A percentile compares a stretch with the other conserved stretches of the same genome.
These are phyloP conservation scores for Bubo blakistoni DNA, from an alignment of 2,113 vertebrate species.

Conservation along the genomic window DNA sequence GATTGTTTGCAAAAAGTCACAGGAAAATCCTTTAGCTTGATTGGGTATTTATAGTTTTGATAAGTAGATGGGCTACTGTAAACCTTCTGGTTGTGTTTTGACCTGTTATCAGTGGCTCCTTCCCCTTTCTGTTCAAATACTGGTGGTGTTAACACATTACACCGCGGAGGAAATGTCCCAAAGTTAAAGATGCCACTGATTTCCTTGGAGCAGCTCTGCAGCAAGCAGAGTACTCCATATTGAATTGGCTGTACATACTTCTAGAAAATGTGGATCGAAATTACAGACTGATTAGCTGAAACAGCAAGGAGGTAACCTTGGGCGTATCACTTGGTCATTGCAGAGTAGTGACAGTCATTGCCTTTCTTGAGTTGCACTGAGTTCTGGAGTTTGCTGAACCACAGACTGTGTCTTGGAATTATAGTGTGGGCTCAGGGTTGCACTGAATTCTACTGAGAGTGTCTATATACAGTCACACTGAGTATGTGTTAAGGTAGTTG, in stretches of 20 bases:
- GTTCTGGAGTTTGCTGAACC: background rate
- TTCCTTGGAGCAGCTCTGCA: background rate
- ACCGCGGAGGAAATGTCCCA: background rate
- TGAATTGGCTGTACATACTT: background rate
- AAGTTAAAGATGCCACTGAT: background rate
- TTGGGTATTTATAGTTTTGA: background rate
- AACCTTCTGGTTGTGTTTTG: background rate
- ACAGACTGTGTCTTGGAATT: background rate
- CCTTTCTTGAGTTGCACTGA: background rate
- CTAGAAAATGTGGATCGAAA: background rate
- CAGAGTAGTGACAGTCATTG: background rate
- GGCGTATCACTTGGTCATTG: background rate
- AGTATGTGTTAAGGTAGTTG: background rate
- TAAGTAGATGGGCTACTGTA: background rate
- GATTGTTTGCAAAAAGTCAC: background rate
- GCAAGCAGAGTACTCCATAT: background rate
- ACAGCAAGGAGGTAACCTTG: background rate
- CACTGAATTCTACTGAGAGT: background rate
- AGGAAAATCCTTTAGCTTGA: background rate
- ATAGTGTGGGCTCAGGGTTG: background rate
- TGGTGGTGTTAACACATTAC: background rate
- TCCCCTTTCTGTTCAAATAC: background rate
- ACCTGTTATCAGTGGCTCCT: background rate
- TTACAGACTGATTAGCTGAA: background rate
- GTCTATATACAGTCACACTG: rapidly evolving